Base-by-base conservation (phyloP, 2,113 vertebrate genomes). In the Pachypanchax playfairii region DNA sequence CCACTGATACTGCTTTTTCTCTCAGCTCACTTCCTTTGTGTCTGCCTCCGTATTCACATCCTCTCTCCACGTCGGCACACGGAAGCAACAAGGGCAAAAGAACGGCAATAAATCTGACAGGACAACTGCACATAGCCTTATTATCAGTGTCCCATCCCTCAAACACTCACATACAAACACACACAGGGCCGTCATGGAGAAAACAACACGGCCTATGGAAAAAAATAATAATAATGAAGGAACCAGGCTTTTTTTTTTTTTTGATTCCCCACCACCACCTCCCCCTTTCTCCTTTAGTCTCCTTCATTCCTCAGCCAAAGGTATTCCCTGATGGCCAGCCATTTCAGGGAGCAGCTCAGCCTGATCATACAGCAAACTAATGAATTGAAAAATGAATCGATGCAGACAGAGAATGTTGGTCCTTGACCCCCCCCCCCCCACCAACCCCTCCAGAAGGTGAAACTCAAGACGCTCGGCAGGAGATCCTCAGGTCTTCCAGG, bases 381-480 rank as follows among this genome's bases (percentile, higher is more conserved):
- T 90, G 88, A 92, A 91, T 90, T 90, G 90, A 90, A 90, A 91
- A 89, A 91, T 88, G 86, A 91, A 91, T 91, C 85, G 76, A 90
- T 91, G 88, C 76, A 75, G 88, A 86, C 80, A 76, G 87, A 85
- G 84, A 85, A 89, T 86, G 85, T 77, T 51, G 82, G 83, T 85
- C 84, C 85, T 84, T 82, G 88, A 91, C 86, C 88, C n/a, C n/a
- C n/a, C n/a, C n/a, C n/a, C n/a, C n/a, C n/a, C n/a, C n/a, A n/a
- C n/a, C n/a, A n/a, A n/a, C n/a, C n/a, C 85, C 84, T 88, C 82
- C 87, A 86, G 88, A 91, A 91, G 90, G 88, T 90, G 89, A 92
- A 90, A 88, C 70, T 78, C 81, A 88, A 89, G 87, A 85, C 57
- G 79, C 80, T 81, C 71, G 26, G 70, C 79, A 83, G 78, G 57